Evolutionary conservation across 2,888 invertebrate genomes (phyloP), one percentile per base, ranked within the genome.

Genomic region (Nycteola revayana): DNA sequence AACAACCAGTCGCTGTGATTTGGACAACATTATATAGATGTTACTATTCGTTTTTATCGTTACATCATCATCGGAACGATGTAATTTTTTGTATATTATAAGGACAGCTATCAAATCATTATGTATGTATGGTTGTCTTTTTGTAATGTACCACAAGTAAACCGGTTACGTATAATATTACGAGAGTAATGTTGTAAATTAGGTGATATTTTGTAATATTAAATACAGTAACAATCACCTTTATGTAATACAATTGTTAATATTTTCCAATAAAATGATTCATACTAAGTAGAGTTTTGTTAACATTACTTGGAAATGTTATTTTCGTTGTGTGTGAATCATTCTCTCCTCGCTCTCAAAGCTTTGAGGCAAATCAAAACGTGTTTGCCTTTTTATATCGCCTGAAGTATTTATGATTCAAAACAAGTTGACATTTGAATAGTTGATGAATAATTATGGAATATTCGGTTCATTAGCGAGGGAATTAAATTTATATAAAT

Each of bases 151-250:
- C 14, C 14, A 5, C 14, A 14, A 14, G 14, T 14, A 3, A 2
- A 5, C 14, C 14, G 14, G 5, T 14, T 14, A 5, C 14, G 14
- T 14, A 2, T 14, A 3, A 14, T 14, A 14, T 3, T 14, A 14
- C 14, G 33, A 37, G 28, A 28, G 39, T 44, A 35, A 40, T 45
- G 51, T 42, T 42, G 35, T 36, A 58, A 53, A 48, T 50, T 48
- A 45, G 38, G 29, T 39, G 37, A 31, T 22, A 56, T 42, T 53
- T 57, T 40, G 45, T 40, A 54, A 54, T 27, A 24, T 42, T 42
- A 41, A 42, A 34, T 32, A 50, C n/a, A 5, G 3, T 14, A 14
- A 14, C 14, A 14, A 14, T 14, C 14, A 14, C 14, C n/a, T 14
- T 14, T 14, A 14, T 14, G 5, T 14, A 14, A 45, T 42, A 42